These are phyloP conservation scores for Varanus komodoensis DNA, from an alignment of 2,113 vertebrate genomes.

Conservation along the genomic window DNA sequence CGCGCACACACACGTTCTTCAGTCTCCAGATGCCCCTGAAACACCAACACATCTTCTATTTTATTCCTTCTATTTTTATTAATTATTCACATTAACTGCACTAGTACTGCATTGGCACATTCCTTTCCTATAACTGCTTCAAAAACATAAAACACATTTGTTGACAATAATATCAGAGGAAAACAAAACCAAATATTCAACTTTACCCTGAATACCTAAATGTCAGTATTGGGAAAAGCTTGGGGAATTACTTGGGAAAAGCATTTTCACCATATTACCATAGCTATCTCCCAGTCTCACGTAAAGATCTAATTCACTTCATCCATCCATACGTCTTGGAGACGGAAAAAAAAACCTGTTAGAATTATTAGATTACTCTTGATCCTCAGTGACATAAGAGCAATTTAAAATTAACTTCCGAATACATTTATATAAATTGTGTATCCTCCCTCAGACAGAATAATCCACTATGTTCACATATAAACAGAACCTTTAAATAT, in stretches of 20 bases:
- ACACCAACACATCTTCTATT: neutral
- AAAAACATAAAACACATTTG: neutral
- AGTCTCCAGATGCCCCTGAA: neutral
- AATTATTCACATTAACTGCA: no score
- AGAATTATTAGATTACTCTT: constrained; percentile 53
- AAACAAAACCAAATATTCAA: constrained; percentile 19
- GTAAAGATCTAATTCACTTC: constrained; percentile 56
- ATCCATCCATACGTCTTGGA: constrained; percentile 40
- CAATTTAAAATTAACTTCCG: constrained; percentile 70
- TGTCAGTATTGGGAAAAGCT: neutral
- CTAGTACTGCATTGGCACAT: no score
- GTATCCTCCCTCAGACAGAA: constrained; percentile 64
- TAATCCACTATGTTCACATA: constrained; percentile 71
- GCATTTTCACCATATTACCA: constrained; percentile 56
- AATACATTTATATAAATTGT: constrained; percentile 68
- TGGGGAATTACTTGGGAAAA: constrained; percentile 13
- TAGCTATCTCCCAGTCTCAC: constrained; percentile 48
- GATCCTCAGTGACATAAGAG: constrained; percentile 58
- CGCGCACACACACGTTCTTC: no score
- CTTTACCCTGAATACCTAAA: constrained; percentile 8
- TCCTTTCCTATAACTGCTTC: neutral
- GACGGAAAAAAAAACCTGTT: constrained; percentile 39
- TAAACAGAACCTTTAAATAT: constrained; percentile 77
- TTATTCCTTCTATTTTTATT: neutral
- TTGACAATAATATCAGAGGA: constrained; percentile 1